Evolutionary conservation across 2,797 vertebrate genomes (phyloP), one percentile per base, ranked within the genome.

Genomic region (Neostethus bicornis): DNA sequence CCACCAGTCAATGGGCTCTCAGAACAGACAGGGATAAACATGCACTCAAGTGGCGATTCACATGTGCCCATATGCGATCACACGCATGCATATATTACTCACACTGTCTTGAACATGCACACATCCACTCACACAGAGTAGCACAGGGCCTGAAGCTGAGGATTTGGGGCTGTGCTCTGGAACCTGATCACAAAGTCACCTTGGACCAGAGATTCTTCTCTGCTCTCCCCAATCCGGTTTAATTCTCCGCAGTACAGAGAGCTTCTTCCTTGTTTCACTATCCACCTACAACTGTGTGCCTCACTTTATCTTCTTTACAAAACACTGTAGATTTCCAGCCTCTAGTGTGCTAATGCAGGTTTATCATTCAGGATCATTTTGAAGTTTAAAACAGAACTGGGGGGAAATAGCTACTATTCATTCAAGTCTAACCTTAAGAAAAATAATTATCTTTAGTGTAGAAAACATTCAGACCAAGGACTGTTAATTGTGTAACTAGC

Each of bases 101-200:
- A 28, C 52, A 45, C 68, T 59, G 54, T 57, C 50, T 71, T 57
- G 61, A 14, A 58, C 57, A 26, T 47, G 52, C 61, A 65, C 73
- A 79, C 66, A 57, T 48, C 32, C 6, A 7, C 58, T 61, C 61
- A 47, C 64, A 51, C 59, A 57, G 60, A 57, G 61, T 48, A 53
- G 52, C 71, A 81, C 79, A 83, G 73, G 81, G 81, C 83, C 83
- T 62, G 77, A 70, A 89, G 89, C 85, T 76, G 81, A 87, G 90
- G 90, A 91, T 91, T 92, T 91, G 79, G 85, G 73, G 81, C 88
- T 87, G 80, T 51, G 73, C 87, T 86, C 85, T 91, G 90, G 90
- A 91, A 90, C 85, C 80, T 83, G 84, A 90, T 90, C 89, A 90
- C 90, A 92, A 92, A 91, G 91, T 92, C 91, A 92, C 91, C 91